phyloP scores from a whole-genome alignment of 2,797 vertebrate genomes.

The Pagetopsis macropterus region DNA sequence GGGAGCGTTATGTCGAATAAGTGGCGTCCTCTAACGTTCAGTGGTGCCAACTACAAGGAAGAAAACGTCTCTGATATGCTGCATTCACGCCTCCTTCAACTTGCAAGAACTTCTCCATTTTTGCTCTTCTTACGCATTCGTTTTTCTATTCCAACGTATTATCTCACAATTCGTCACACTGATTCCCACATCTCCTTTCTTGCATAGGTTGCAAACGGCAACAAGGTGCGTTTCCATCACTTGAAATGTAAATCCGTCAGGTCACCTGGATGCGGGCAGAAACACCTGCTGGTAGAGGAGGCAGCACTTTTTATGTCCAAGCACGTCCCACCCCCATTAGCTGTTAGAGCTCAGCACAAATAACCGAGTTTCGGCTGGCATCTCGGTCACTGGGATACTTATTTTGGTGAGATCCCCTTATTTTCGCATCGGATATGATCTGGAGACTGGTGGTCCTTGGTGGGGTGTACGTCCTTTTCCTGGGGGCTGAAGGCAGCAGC shows the following conservation, averaged over 20 bases:
- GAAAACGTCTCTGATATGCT: background rate
- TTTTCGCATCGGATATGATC: constrained; percentile 56
- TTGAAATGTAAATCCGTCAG: constrained; percentile 31
- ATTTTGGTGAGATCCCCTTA: background rate
- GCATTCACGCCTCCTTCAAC: background rate
- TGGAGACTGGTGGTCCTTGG: constrained; percentile 52
- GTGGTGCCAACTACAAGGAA: background rate
- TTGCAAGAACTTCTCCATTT: background rate
- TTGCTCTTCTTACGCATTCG: fast-evolving
- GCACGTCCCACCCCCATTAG: constrained; percentile 47
- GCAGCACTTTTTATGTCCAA: constrained; percentile 58
- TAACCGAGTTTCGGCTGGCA: background rate
- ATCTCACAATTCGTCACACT: background rate
- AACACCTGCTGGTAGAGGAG: constrained; percentile 60
- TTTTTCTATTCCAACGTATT: fast-evolving
- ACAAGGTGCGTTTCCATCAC: constrained; percentile 13
- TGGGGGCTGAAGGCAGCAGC: constrained; percentile 33
- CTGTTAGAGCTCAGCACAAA: constrained; percentile 13
- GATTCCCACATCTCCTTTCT: background rate
- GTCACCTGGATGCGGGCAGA: constrained; percentile 65
- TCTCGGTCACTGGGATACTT: constrained; percentile 6
- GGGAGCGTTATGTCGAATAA: background rate
- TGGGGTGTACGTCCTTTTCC: constrained; percentile 43
- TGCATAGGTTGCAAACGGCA: background rate
- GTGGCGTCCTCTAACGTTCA: constrained; percentile 33